These are phyloP conservation scores for Aurelia sp. DNA, from an alignment of 30 jellyfish, hydroid and myxozoan genomes.

Conservation along the genomic window DNA sequence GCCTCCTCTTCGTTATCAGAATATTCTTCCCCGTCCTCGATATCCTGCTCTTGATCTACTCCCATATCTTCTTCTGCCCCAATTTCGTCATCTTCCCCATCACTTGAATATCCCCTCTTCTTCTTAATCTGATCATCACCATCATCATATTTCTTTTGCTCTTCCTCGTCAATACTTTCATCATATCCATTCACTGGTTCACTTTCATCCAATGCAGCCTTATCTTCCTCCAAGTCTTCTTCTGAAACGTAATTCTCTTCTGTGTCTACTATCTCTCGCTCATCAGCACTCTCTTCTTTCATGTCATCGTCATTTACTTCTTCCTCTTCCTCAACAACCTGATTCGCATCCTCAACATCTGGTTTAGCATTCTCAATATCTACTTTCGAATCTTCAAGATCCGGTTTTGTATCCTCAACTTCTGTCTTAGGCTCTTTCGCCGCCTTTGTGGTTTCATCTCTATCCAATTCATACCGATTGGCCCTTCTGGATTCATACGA, in stretches of 20 bases:
- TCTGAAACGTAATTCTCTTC: slow-evolving; percentile 44
- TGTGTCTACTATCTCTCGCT: slow-evolving; percentile 9
- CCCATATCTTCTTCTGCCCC: slow-evolving; percentile 14
- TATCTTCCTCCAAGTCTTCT: slow-evolving; percentile 39
- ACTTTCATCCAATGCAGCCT: slow-evolving; percentile 16
- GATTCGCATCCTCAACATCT: background rate
- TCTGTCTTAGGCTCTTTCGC: slow-evolving; percentile 14
- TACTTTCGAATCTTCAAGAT: background rate
- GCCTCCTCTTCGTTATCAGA: slow-evolving; percentile 26
- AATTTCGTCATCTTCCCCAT: slow-evolving; percentile 40
- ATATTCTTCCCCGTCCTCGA: slow-evolving; percentile 18
- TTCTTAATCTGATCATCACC: slow-evolving; percentile 13
- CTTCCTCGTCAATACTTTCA: slow-evolving; percentile 33
- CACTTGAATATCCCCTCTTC: background rate
- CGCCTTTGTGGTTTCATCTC: background rate
- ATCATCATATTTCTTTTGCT: slow-evolving; percentile 12
- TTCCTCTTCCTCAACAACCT: background rate
- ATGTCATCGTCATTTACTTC: slow-evolving; percentile 23
- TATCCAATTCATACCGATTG: background rate
- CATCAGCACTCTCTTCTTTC: slow-evolving; percentile 15
- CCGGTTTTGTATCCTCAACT: slow-evolving; percentile 18
- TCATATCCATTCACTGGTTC: slow-evolving; percentile 37
- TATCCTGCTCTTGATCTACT: slow-evolving; percentile 1
- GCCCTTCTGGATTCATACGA: background rate
- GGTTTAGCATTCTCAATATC: no score